Evolutionary conservation across 2,113 vertebrate species (phyloP).

Genomic region (Oenanthe melanoleuca): DNA sequence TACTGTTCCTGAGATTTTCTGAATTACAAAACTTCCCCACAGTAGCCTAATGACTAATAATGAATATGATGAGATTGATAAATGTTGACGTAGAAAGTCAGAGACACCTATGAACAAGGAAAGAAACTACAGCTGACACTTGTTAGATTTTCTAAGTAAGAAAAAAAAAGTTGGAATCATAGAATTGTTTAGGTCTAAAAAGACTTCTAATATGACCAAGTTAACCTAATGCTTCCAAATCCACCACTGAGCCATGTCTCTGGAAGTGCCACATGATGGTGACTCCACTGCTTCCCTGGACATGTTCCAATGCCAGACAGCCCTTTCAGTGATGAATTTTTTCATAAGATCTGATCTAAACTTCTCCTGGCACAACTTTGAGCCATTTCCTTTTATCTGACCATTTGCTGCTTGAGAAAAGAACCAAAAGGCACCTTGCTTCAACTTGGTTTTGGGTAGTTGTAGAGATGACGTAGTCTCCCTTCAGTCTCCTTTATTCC

Average conservation of each 20-base stretch:
- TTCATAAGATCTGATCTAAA: background rate
- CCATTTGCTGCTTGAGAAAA: background rate
- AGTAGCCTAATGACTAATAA: too few relatives aligned
- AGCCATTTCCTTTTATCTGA: background rate
- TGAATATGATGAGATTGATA: too few relatives aligned
- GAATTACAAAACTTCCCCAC: background rate
- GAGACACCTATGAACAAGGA: background rate
- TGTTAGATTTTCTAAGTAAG: background rate
- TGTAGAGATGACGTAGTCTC: background rate
- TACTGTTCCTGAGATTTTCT: background rate
- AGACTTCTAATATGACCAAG: background rate
- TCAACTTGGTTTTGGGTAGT: background rate
- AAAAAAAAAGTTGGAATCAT: background rate
- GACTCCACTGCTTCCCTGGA: background rate
- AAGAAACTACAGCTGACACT: background rate
- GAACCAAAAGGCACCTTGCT: background rate
- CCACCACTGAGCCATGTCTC: background rate
- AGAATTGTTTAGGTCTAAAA: background rate
- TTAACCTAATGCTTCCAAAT: background rate
- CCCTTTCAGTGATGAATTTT: background rate
- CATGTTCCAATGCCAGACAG: background rate
- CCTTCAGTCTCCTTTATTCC: background rate
- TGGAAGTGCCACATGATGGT: background rate
- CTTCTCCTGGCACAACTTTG: too few relatives aligned
- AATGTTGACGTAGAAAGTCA: background rate